Evolutionary conservation across 92 coral and sea anemone genomes (phyloP).

Genomic region (Phenganax stokvisi): DNA sequence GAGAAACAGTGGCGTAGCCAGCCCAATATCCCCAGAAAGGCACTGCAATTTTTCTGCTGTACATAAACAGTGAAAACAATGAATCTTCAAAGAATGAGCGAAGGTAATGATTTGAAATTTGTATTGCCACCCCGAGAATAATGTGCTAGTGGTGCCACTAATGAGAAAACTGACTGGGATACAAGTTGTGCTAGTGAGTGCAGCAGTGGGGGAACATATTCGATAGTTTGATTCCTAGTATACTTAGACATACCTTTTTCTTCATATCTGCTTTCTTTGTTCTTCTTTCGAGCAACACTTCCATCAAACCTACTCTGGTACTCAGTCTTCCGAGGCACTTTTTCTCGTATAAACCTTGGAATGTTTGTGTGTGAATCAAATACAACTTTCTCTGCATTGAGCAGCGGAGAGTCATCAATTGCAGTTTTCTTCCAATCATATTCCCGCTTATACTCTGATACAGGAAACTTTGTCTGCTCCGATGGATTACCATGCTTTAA

Average conservation of each 20-base stretch:
- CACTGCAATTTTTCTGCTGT: too few relatives aligned
- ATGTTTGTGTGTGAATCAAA: constrained; percentile 36
- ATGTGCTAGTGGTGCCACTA: too few relatives aligned
- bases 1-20: too few relatives aligned
- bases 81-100: too few relatives aligned
- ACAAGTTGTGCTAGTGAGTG: too few relatives aligned
- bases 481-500: constrained; percentile 17
- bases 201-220: too few relatives aligned
- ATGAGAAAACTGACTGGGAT: too few relatives aligned
- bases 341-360: constrained; percentile 32
- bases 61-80: too few relatives aligned
- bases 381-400: constrained; percentile 36
- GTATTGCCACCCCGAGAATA: too few relatives aligned
- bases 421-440: constrained; percentile 25
- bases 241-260: neutral
- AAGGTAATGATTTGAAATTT: too few relatives aligned
- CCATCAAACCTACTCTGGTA: constrained; percentile 32
- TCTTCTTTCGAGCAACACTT: neutral
- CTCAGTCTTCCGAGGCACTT: constrained; percentile 29
- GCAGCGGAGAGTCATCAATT: constrained; percentile 20
- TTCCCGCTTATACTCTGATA: constrained; percentile 32
- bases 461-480: constrained; percentile 3
- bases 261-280: neutral
- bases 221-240: too few relatives aligned
- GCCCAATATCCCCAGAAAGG: too few relatives aligned